Evolutionary conservation across 2,113 vertebrate genomes (phyloP), one percentile per base, ranked within the genome.

Genomic region (Ctenodactylus gundi): DNA sequence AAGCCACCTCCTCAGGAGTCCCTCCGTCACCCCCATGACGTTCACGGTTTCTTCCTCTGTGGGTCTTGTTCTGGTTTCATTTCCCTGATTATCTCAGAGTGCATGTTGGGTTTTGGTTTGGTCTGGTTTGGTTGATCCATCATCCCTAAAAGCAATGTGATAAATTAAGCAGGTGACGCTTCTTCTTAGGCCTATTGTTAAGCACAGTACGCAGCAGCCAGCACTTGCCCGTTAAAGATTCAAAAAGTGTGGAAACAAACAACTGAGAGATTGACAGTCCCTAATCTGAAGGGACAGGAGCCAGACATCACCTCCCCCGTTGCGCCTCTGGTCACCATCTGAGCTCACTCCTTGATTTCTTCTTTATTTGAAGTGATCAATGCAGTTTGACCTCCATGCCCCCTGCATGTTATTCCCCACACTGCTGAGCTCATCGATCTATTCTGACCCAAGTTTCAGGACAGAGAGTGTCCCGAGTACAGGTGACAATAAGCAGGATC

Each of bases 341-440:
- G 25, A 29, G 67, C 7, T 44, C 41, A 14, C 29, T 15, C 25
- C 41, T 29, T 8, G 25, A 27, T 6, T 7, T 29, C 70, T 15
- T 46, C 41, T 73, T 23, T 7, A 27, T 7, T 13, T 46, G 70
- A 46, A 44, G 15, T 17, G 6, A n/a, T 14, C 15, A 29, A 29
- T 41, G 17, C 2, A 25, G 70, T 3, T 46, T 39, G 25, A 12
- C 15, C 25, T 73, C 2, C 15, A 31, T 15, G 70, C 7, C 4
- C 11, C 23, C n/a, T n/a, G n/a, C n/a, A n/a, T n/a, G n/a, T n/a
- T n/a, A n/a, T 20, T 3, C 46, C 46, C 49, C 31, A 34, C 21
- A 4, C 8, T 2, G 2, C 2, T 2, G 8, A 34, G 3, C 2
- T 46, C 25, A 29, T 29, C 46, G 7, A 34, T 21, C 29, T 68